Evolutionary conservation across 2,113 vertebrate genomes (phyloP), one percentile per base, ranked within the genome.

Genomic region (Ahaetulla prasina): DNA sequence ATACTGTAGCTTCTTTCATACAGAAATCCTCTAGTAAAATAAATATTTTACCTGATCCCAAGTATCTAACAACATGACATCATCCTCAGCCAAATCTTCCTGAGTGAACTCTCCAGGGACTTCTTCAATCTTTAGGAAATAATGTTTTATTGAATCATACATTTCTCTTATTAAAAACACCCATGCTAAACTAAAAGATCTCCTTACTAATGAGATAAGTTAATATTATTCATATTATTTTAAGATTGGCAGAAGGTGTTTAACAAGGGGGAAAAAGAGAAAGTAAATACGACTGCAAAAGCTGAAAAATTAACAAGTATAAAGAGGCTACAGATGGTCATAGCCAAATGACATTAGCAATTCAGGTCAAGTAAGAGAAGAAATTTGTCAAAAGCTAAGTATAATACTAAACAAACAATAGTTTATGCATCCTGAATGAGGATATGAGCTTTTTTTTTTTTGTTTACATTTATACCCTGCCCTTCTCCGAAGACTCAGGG

Each of bases 91-190:
- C 95, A 99, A 96, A 96, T 99, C 99, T 0, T 98, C 98, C 96
- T 99, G 99, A 30, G 97, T 98, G 96, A 98, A 98, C 93, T 99
- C 98, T 95, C 98, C 99, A 10, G 98, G 98, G 57, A 99, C 98
- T 89, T 99, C 99, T 92, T 99, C 99, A 96, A 99, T 98, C 99
- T 99, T 95, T 89, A 97, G 93, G 7, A 3, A 7, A 95, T 43
- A 90, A 47, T 87, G 74, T 8, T 4, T 54, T 89, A 87, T 16
- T 23, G 27, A 74, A 43, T 23, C 60, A 86, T 50, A 52, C 25
- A 22, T 57, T 2, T 23, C 3, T 45, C 22, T 85, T 57, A 85
- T 39, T 9, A 89, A 47, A 84, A 88, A 11, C n/a, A 54, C 39
- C 80, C 1, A 43, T 4, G 0, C 0, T 23, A 27, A 8, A 20